Evolutionary conservation across 2,113 vertebrate species (phyloP).

Genomic region (Salvelinus namaycush): DNA sequence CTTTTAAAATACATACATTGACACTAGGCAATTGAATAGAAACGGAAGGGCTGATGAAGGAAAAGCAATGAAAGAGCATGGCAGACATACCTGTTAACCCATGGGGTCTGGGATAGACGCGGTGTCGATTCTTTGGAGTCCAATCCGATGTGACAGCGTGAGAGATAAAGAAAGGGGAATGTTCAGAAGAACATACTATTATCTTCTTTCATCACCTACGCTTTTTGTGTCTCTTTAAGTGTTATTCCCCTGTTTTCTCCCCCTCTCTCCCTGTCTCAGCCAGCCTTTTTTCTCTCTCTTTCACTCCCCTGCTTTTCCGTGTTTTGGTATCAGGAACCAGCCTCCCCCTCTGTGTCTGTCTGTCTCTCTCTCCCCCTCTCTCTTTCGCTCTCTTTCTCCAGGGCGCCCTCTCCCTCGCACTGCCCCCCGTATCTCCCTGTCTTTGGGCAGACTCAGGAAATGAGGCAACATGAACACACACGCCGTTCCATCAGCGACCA

Average conservation of each 20-base stretch:
- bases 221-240: slow-evolving; percentile 59
- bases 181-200: slow-evolving; percentile 55
- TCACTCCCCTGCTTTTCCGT: slow-evolving; percentile 67
- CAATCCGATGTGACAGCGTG: slow-evolving; percentile 69
- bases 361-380: slow-evolving; percentile 69
- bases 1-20: neutral
- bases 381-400: slow-evolving; percentile 55
- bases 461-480: slow-evolving; percentile 71
- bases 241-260: slow-evolving; percentile 72
- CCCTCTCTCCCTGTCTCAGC: slow-evolving; percentile 59
- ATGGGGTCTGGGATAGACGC: slow-evolving; percentile 76
- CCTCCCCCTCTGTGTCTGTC: slow-evolving; percentile 63
- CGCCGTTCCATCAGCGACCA: slow-evolving; percentile 42
- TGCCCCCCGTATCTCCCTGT: slow-evolving; percentile 58
- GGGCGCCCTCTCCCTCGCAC: slow-evolving; percentile 5
- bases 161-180: slow-evolving; percentile 50
- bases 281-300: slow-evolving; percentile 38
- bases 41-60: slow-evolving; percentile 21
- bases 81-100: slow-evolving; percentile 82
- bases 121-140: slow-evolving; percentile 70
- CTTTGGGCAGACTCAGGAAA: slow-evolving; percentile 69
- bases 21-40: slow-evolving; percentile 28
- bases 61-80: slow-evolving; percentile 25
- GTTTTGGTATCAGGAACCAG: slow-evolving; percentile 59
- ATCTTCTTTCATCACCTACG: slow-evolving; percentile 60